phyloP scores from a whole-genome alignment of 2,797 vertebrate genomes.

The Tympanoctomys barrerae region DNA sequence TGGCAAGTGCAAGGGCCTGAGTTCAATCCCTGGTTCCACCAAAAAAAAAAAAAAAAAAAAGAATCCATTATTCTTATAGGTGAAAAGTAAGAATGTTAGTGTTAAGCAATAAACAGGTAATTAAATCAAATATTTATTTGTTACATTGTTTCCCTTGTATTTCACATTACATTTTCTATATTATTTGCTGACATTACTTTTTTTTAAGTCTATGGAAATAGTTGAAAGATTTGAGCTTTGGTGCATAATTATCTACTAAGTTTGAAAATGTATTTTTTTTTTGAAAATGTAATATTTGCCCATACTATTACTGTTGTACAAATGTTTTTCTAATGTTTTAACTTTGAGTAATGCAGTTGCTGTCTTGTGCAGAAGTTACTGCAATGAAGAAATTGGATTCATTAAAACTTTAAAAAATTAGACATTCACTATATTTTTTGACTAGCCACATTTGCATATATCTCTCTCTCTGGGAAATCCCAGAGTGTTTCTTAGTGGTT shows the following conservation, averaged over 20 bases:
- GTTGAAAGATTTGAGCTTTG: constrained; percentile 88
- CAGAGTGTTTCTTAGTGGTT: neutral
- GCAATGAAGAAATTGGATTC: constrained; percentile 92
- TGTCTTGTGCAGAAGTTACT: constrained; percentile 97
- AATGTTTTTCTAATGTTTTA: constrained; percentile 98
- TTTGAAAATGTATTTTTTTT: constrained; percentile 89
- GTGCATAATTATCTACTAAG: constrained; percentile 85
- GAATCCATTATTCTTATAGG: too few species aligned
- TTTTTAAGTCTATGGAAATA: constrained; percentile 90
- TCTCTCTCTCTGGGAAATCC: neutral
- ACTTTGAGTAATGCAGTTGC: constrained; percentile 94
- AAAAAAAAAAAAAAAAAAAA: too few species aligned
- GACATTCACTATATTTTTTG: neutral
- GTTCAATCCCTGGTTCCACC: too few species aligned
- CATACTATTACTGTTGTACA: constrained; percentile 94
- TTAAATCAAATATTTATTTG: constrained; percentile 95
- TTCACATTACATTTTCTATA: constrained; percentile 91
- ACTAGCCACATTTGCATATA: neutral
- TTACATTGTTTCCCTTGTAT: constrained; percentile 88
- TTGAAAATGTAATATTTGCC: constrained; percentile 94
- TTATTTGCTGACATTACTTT: constrained; percentile 89
- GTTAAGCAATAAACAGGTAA: constrained; percentile 87
- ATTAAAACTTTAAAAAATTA: constrained; percentile 73
- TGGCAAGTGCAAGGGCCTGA: too few species aligned
- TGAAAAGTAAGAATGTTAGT: constrained; percentile 79